Percentiles rank a stretch among this genome's conserved stretches.
These are phyloP conservation scores for Gnathonemus longibarbis DNA, from an alignment of 2,113 vertebrate genomes.

Conservation along the genomic window DNA sequence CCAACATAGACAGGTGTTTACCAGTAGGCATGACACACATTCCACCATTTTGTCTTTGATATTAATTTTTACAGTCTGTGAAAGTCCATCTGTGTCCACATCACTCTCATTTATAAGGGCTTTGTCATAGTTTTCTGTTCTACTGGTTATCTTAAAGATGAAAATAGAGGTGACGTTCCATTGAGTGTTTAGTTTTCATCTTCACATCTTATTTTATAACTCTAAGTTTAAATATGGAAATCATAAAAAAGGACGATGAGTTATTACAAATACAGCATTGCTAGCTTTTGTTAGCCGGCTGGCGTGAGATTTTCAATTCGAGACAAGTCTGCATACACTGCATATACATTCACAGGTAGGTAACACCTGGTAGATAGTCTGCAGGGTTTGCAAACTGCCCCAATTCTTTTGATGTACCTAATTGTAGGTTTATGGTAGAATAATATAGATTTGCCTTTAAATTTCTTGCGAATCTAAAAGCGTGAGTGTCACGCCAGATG, in stretches of 20 bases:
- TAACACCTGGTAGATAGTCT: background rate
- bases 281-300: background rate
- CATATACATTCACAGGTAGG: background rate
- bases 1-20: background rate
- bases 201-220: background rate
- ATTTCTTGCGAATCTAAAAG: background rate
- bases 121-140: background rate
- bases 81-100: background rate
- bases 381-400: background rate
- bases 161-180: background rate
- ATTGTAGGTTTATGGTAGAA: background rate
- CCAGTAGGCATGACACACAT: background rate
- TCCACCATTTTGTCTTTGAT: background rate
- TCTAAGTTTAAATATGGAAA: background rate
- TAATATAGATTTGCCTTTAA: background rate
- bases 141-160: background rate
- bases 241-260: background rate
- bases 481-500: background rate
- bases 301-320: background rate
- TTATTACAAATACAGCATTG: background rate
- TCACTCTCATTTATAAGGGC: background rate
- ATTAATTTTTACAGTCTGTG: background rate
- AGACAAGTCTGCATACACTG: background rate
- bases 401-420: background rate
- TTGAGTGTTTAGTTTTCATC: background rate